Evolutionary conservation across 2,888 invertebrate genomes (phyloP).

Genomic region (Meiosimyza platycephala): DNA sequence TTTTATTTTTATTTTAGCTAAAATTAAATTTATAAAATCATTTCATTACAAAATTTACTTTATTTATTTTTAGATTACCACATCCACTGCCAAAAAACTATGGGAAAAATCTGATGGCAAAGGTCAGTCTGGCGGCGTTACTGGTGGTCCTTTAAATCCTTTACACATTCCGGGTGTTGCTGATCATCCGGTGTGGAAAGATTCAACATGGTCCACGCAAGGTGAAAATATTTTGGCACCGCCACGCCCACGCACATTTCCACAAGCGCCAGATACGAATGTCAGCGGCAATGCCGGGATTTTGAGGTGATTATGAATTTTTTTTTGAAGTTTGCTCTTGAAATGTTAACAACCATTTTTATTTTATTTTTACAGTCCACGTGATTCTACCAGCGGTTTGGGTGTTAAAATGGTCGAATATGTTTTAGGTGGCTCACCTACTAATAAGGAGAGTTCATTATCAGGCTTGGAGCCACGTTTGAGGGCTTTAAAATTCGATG

Average conservation of each 20-base stretch:
- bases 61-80: slow-evolving; percentile 80
- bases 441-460: slow-evolving; percentile 75
- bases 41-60: background rate
- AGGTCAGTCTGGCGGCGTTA: slow-evolving; percentile 71
- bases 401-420: slow-evolving; percentile 99
- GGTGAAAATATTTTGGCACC: slow-evolving; percentile 85
- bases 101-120: slow-evolving; percentile 89
- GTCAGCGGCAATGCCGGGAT: slow-evolving; percentile 69
- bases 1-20: background rate
- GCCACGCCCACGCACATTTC: slow-evolving; percentile 75
- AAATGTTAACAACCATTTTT: background rate
- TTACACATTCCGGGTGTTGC: slow-evolving; percentile 73
- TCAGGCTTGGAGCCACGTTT: slow-evolving; percentile 74
- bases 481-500: slow-evolving; percentile 74
- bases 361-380: slow-evolving; percentile 75
- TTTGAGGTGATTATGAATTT: slow-evolving; percentile 58
- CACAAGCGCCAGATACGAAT: slow-evolving; percentile 71
- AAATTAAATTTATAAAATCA: background rate
- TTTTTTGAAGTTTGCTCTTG: background rate
- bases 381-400: slow-evolving; percentile 89
- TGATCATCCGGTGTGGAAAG: slow-evolving; percentile 86
- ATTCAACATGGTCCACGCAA: slow-evolving; percentile 93
- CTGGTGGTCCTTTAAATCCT: slow-evolving; percentile 79
- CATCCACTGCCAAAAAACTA: slow-evolving; percentile 92
- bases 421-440: slow-evolving; percentile 92